Evolutionary conservation across 92 coral and sea anemone species (phyloP).

Genomic region (Desmophyllum pertusum): DNA sequence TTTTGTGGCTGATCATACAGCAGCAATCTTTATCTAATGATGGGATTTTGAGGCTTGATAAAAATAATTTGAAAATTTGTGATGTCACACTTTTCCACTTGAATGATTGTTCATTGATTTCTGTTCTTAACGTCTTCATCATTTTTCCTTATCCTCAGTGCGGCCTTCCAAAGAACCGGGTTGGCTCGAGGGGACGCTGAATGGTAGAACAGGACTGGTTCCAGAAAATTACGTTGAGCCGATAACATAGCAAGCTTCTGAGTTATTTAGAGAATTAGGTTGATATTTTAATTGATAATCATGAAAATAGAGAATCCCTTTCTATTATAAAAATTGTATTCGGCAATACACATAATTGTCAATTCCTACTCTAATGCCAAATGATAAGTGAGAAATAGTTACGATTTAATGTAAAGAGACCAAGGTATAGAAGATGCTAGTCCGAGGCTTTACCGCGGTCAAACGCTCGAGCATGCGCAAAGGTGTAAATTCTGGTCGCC

Average conservation of each 20-base stretch:
- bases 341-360: neutral
- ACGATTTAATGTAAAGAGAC: neutral
- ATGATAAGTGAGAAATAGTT: neutral
- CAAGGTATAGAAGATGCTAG: neutral
- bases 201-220: slow-evolving; percentile 93
- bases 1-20: too few relatives aligned
- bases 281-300: slow-evolving; percentile 43
- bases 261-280: slow-evolving; percentile 22
- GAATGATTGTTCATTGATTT: too few relatives aligned
- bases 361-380: slow-evolving; percentile 1
- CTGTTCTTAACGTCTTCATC: neutral
- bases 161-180: slow-evolving; percentile 99
- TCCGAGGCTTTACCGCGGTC: too few relatives aligned
- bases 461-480: too few relatives aligned
- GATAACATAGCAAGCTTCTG: slow-evolving; percentile 3
- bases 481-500: too few relatives aligned
- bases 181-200: slow-evolving; percentile 96
- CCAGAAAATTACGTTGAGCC: slow-evolving; percentile 95
- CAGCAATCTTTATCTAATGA: too few relatives aligned
- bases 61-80: too few relatives aligned
- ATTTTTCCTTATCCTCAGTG: slow-evolving; percentile 54
- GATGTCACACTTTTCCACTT: too few relatives aligned
- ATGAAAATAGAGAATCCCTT: slow-evolving; percentile 5
- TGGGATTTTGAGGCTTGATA: too few relatives aligned
- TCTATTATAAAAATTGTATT: neutral